Base-by-base conservation (phyloP, 2,888 invertebrate species). In the Cheilosia scutellata region DNA sequence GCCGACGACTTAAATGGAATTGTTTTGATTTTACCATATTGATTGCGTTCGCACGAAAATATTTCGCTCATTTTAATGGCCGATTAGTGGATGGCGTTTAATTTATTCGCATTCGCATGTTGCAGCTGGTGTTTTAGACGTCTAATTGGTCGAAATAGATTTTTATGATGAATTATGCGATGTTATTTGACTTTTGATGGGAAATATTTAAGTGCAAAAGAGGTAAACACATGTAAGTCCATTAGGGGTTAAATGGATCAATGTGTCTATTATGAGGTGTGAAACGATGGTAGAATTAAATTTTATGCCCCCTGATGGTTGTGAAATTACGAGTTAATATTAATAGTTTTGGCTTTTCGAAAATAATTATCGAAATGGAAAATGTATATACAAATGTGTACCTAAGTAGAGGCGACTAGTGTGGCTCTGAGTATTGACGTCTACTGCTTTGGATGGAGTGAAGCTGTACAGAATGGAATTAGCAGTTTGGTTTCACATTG, bases 61-160 rank as follows among this genome's bases (percentile, higher is more conserved):
- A 80, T 84, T 80, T 75, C 75, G 80, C 31, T 47, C 65, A 62
- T 60, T 71, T 84, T 84, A 80, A 80, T 80, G 71, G 80, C 47
- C 84, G 70, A 80, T 84, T 84, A 84, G 79, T 79, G 83, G 63
- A 80, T 75, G 75, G 84, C 75, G 84, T 71, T 79, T 47, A 80
- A 80, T 75, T 80, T 84, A 84, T 84, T 65, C 66, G 70, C 58
- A 84, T 84, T 65, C 66, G 70, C 58, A 63, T 75, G 80, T 65
- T 71, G 75, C 75, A 84, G 83, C 79, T 84, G 83, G 71, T 80
- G 68, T 84, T 80, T 70, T 55, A 33, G 40, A 42, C 44, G 70
- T 65, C 53, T 66, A 77, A 80, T 84, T 74, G 74, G 58, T 44
- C 42, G 40, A 63, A 74, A 75, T 70, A 44, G 44, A 82, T 51